Evolutionary conservation across 2,888 invertebrate genomes (phyloP).

Genomic region (Drosophila paramelanica): DNA sequence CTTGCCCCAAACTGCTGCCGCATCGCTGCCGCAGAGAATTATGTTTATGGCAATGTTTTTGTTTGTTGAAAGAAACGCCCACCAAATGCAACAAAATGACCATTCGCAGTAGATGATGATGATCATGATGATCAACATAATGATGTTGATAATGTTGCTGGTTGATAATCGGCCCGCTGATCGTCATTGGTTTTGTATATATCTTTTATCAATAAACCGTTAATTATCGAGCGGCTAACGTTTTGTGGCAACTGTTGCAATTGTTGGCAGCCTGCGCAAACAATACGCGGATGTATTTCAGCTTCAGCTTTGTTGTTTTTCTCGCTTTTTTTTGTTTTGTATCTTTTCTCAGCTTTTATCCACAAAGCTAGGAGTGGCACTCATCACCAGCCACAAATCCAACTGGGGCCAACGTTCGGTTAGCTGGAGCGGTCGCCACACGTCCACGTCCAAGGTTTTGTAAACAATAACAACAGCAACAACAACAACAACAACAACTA

Average conservation of each 20-base stretch:
- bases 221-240: slow-evolving; percentile 69
- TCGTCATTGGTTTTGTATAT: slow-evolving; percentile 51
- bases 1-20: slow-evolving; percentile 30
- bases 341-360: slow-evolving; percentile 43
- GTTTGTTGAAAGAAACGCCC: slow-evolving; percentile 49
- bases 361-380: slow-evolving; percentile 75
- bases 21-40: slow-evolving; percentile 58
- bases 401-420: slow-evolving; percentile 69
- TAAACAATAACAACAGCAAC: slow-evolving; percentile 52
- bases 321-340: neutral
- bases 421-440: slow-evolving; percentile 53
- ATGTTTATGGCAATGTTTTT: slow-evolving; percentile 66
- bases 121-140: slow-evolving; percentile 11
- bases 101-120: slow-evolving; percentile 5
- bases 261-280: slow-evolving; percentile 49
- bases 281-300: slow-evolving; percentile 77
- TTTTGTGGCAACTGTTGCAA: slow-evolving; percentile 31
- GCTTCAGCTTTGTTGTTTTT: slow-evolving; percentile 33
- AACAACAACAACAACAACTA: slow-evolving; percentile 32
- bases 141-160: slow-evolving; percentile 12
- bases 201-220: slow-evolving; percentile 77
- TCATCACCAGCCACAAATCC: slow-evolving; percentile 60
- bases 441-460: slow-evolving; percentile 75
- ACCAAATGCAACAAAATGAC: slow-evolving; percentile 50
- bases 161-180: slow-evolving; percentile 47